Evolutionary conservation across 1,140 invertebrate genomes (phyloP).

Genomic region (Idris sp.): DNA sequence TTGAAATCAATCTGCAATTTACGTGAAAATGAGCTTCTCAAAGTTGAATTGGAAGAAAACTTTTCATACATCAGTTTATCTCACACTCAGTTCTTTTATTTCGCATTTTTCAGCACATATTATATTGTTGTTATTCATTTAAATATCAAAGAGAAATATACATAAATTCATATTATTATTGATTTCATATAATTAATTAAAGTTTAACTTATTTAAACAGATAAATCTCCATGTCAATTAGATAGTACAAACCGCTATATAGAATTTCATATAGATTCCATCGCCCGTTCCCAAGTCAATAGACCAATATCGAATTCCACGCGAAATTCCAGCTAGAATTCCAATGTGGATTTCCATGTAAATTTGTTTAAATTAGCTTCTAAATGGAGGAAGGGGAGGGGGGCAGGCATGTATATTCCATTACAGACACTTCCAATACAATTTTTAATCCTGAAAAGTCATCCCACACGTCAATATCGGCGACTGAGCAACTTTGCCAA

Average conservation of each 20-base stretch:
- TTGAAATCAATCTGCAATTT: slow-evolving; percentile 43
- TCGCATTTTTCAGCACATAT: too few species aligned
- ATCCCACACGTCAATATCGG: slow-evolving; percentile 34
- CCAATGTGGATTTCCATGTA: slow-evolving; percentile 48
- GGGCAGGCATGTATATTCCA: slow-evolving; percentile 47
- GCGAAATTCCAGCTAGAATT: slow-evolving; percentile 33
- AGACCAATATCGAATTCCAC: slow-evolving; percentile 40
- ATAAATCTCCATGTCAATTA: slow-evolving; percentile 32
- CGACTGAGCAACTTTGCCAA: too few species aligned
- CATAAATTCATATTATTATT: too few species aligned
- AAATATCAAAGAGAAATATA: too few species aligned
- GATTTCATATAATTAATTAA: slow-evolving; percentile 8
- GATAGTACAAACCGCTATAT: slow-evolving; percentile 23
- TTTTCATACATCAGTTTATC: too few species aligned
- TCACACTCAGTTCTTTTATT: too few species aligned
- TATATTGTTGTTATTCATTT: too few species aligned
- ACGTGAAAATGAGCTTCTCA: slow-evolving; percentile 24
- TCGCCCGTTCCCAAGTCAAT: slow-evolving; percentile 30
- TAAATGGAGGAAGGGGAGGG: too few species aligned
- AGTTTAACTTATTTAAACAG: background rate
- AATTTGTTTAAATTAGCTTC: slow-evolving; percentile 53
- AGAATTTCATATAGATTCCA: slow-evolving; percentile 48
- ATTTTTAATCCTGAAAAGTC: slow-evolving; percentile 23
- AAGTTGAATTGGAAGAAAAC: slow-evolving; percentile 40
- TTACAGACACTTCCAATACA: slow-evolving; percentile 42